Base-by-base conservation (phyloP, 1,140 invertebrate species). In the Theocolax elegans region DNA sequence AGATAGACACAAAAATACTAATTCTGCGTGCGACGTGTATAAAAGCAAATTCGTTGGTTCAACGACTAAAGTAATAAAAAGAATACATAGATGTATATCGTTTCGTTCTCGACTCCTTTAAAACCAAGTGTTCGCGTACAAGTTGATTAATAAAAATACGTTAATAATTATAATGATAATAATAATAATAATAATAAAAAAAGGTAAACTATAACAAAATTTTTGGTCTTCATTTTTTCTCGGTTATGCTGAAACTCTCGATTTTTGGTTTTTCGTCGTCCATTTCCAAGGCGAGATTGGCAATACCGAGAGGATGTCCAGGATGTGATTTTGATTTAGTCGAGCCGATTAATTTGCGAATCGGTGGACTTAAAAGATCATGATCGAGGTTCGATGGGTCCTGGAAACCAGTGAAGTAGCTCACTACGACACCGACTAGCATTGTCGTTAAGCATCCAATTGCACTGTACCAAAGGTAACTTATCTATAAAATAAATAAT, bases 401-500 rank as follows among this genome's bases (percentile, higher is more conserved):
- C 67, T 88, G 83, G 8, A 81, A 74, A 2, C 90, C 90, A 7
- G 93, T 93, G 1, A 91, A 72, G 1, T 91, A 84, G 49, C 93
- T 95, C 1, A 94, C 89, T 0, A 90, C 31, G 29, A 93, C 79
- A 1, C 94, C 94, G 13, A 93, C 82, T 3, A 93, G 69, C 27
- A 95, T 83, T 0, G 94, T 94, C 0, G 90, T 82, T 1, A 89
- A 70, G 51, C 89, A 91, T 1, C 92, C 94, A n/a, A 94, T 89
- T 27, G 89, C 89, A n/a, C 91, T 91, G 79, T 92, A 93, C 92
- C 92, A 94, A 72, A 93, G 83, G 80, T 92, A 94, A 29, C 91
- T 92, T 49, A 92, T 84, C 77, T 89, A 82, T 80, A 82, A 71
- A 87, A 29, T 21, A 63, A 63, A n/a, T n/a, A n/a, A n/a, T n/a